Conservation (phyloP, 2,888 invertebrate species). For the Vanessa cardui region DNA sequence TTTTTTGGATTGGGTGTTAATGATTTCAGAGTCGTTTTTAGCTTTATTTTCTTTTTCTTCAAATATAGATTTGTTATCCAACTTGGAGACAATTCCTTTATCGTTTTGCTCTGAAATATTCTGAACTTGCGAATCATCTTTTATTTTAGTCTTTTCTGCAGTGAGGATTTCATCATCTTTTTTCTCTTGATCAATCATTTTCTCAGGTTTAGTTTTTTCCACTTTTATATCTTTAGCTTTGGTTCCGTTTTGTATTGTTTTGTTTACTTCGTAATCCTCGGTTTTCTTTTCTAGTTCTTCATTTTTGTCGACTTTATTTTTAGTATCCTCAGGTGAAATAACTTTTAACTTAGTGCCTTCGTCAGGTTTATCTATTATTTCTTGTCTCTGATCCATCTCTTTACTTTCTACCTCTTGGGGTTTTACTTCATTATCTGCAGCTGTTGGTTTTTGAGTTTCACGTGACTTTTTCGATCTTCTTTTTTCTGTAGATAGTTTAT, state of each 20-base stretch:
- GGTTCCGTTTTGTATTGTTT: neutral
- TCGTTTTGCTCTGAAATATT: neutral
- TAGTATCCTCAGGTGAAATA: neutral
- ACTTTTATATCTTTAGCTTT: neutral
- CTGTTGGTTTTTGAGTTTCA: constrained; percentile 2
- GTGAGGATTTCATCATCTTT: neutral
- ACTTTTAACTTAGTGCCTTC: too few relatives aligned
- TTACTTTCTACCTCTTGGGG: neutral
- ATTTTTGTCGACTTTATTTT: neutral
- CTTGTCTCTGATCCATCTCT: neutral
- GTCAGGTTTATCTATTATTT: neutral
- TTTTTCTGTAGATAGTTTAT: neutral
- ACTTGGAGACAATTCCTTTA: neutral
- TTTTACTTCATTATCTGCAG: neutral
- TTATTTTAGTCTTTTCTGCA: neutral
- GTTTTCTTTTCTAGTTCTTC: neutral
- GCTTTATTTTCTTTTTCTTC: neutral
- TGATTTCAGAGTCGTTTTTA: too few relatives aligned
- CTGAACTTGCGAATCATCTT: neutral
- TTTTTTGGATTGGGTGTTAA: too few relatives aligned
- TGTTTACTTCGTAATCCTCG: neutral
- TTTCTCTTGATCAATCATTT: neutral
- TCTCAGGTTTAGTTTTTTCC: constrained; percentile 5
- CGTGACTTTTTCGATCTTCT: neutral
- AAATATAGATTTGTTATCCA: neutral